Evolutionary conservation across 2,113 vertebrate genomes (phyloP), one percentile per base, ranked within the genome.

Genomic region (Eupsittula cactorum): DNA sequence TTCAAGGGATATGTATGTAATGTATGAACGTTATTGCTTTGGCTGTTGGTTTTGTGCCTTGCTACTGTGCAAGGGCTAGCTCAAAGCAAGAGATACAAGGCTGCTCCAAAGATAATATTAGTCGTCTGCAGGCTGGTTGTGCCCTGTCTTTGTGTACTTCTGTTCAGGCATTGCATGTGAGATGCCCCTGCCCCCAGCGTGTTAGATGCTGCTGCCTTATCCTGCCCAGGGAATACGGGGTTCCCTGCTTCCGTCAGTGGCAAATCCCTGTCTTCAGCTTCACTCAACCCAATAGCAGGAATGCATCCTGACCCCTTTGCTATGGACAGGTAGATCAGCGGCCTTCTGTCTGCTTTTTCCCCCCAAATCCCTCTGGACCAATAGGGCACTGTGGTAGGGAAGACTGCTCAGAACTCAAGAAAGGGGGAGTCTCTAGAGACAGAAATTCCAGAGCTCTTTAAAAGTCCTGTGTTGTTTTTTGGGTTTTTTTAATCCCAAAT

Each of bases 341-440:
- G 13, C 52, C 13, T 77, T 13, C 49, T 49, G 16, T 41, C 21
- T 84, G 10, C 73, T 59, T 78, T 63, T 14, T 3, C 6, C 5
- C 16, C n/a, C 3, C 1, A 24, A 17, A 41, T 31, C 50, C 27
- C 31, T 57, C 27, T 64, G 84, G 46, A 39, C 15, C 0, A 1
- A 23, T 24, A 33, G 18, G 13, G 15, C 25, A 41, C 19, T 75
- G 39, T 68, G 78, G 28, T 23, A 79, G 41, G 20, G 33, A 64
- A 77, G 84, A 64, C 9, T 57, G 27, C 44, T 65, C 27, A 52
- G 67, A 27, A 18, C 6, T 8, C 20, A 47, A 62, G 50, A 82
- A 74, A 78, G 14, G 8, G 5, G 1, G 10, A 27, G 6, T 59
- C 20, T 63, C 64, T 50, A 28, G 37, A 65, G 49, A 23, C 15